A percentile compares a stretch with the other conserved stretches of the same genome.
Conservation (phyloP, 1,140 invertebrate genomes). For the Whitmania pigra region DNA sequence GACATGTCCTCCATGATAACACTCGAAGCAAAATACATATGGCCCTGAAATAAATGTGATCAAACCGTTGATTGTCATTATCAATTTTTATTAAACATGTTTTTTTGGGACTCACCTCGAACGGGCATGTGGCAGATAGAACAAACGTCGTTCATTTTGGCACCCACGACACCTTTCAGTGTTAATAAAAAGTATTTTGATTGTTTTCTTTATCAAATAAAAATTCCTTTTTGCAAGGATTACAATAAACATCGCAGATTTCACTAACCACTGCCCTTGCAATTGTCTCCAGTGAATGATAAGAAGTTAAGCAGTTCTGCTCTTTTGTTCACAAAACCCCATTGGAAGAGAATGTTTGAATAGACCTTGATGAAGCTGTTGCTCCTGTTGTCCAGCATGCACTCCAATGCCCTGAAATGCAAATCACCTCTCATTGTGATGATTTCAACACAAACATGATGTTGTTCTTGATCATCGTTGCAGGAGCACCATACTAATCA, state of each 20-base stretch:
- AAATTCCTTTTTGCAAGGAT: too few species aligned
- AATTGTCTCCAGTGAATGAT: slow-evolving; percentile 37
- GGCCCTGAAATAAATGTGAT: slow-evolving; percentile 25
- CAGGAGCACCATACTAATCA: too few species aligned
- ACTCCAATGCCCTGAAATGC: slow-evolving; percentile 39
- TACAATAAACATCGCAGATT: too few species aligned
- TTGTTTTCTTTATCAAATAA: too few species aligned
- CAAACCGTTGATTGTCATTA: too few species aligned
- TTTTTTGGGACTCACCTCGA: background rate
- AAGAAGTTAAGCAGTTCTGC: slow-evolving; percentile 70
- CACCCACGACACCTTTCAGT: slow-evolving; percentile 51
- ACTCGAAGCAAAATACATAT: slow-evolving; percentile 54
- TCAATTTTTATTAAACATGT: too few species aligned
- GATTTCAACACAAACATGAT: too few species aligned
- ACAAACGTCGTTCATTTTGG: background rate
- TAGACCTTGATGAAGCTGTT: slow-evolving; percentile 76
- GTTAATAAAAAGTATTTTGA: slow-evolving; percentile 35
- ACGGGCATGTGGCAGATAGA: background rate
- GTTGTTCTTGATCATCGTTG: too few species aligned
- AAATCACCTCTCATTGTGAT: too few species aligned
- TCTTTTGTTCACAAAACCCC: slow-evolving; percentile 66
- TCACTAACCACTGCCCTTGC: too few species aligned
- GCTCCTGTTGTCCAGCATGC: slow-evolving; percentile 52
- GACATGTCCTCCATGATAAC: slow-evolving; percentile 81
- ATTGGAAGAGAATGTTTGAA: slow-evolving; percentile 72